Base-by-base conservation (phyloP, 2,113 vertebrate genomes). In the Hippocampus barbouri region DNA sequence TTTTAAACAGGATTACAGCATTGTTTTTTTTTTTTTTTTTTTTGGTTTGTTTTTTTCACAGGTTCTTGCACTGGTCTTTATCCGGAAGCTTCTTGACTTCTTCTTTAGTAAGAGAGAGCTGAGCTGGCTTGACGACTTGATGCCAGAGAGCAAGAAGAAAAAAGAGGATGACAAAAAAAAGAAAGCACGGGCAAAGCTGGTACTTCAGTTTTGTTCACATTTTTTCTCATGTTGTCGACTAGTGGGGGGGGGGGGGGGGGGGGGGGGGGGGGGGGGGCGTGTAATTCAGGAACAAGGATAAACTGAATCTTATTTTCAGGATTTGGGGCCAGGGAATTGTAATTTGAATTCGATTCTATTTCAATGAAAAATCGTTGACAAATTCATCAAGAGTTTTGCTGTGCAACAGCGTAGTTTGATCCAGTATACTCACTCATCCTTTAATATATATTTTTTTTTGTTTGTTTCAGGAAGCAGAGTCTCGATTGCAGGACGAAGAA, bases 61-160 rank as follows among this genome's bases (percentile, higher is more conserved):
- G 96, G 96, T 98, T 86, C 90, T 98, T 82, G 96, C 96, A 0
- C 88, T 98, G 81, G 96, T 96, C 14, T 98, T 98, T 66, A 69
- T 98, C 71, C 93, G 96, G 59, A 98, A 98, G 86, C 94, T 98
- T 61, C 91, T 98, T 73, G 96, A 98, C 86, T 89, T 98, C 23
- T 94, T 94, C 86, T 98, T 98, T 83, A 96, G 94, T 63, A 96
- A 96, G 73, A 91, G 94, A 87, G 96, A 98, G 79, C 91, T 98
- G 75, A 98, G 96, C 86, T 98, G 94, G 94, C 91, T 98, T 49
- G 96, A 98, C 87, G 96, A 98, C 85, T 88, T 97, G 78, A 98
- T 98, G 89, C 96, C 96, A 61, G 96, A 98, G 85, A 98, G 96
- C 91, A 98, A 98, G 87, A 98, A 98, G 90, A 98, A 98, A 87